Evolutionary conservation across 2,113 vertebrate species (phyloP).

Genomic region (Greenwoodochromis staneri): DNA sequence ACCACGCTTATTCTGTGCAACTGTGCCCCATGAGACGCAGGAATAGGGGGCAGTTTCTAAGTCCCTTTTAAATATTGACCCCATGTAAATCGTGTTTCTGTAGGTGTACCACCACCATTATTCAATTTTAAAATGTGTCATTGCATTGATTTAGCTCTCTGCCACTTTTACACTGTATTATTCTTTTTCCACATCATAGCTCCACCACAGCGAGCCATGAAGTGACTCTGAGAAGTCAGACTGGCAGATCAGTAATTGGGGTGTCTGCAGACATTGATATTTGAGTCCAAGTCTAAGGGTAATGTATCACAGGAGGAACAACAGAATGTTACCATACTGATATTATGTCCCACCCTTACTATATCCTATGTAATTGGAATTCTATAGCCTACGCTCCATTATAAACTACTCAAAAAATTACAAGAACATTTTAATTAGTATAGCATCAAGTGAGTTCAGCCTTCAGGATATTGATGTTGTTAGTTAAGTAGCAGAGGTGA

Average conservation of each 20-base stretch:
- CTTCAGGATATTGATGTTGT: not conserved
- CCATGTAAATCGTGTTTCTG: accelerated
- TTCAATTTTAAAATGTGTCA: not conserved
- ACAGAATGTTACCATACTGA: not conserved
- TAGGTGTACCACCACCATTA: not conserved
- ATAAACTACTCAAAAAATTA: not conserved
- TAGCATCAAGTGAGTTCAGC: not conserved
- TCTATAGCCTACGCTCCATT: not conserved
- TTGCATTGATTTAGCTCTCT: not conserved
- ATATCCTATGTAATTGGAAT: accelerated
- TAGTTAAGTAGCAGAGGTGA: not conserved
- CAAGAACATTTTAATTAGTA: accelerated
- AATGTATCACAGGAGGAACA: not conserved
- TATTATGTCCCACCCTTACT: not conserved
- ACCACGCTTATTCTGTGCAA: not conserved
- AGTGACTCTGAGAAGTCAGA: not conserved
- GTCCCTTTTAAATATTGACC: not conserved
- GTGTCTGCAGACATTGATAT: not conserved
- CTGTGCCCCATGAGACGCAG: not conserved
- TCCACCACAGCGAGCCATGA: accelerated
- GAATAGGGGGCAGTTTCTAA: not conserved
- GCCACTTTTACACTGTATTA: not conserved
- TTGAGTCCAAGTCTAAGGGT: not conserved
- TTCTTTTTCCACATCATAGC: not conserved
- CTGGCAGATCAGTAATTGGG: not conserved